Conservation (phyloP, 2,888 invertebrate genomes). For the Drosophila algonquin region DNA sequence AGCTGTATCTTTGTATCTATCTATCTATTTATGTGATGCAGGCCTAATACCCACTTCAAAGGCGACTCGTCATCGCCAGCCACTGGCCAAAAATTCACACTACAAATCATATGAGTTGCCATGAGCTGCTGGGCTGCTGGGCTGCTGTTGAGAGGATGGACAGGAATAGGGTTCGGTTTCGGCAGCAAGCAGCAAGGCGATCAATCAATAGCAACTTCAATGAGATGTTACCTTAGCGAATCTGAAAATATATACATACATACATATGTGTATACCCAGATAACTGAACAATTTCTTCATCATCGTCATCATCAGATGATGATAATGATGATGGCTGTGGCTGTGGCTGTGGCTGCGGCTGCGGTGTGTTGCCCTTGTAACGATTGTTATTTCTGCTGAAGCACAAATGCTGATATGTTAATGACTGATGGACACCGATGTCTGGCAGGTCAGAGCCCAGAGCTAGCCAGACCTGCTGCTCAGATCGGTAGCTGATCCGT, state of each 20-base stretch:
- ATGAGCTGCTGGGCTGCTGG: background rate
- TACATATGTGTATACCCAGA: conserved; percentile 24
- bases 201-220: conserved; percentile 63
- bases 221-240: conserved; percentile 67
- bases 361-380: conserved; percentile 68
- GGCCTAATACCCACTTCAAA: conserved; percentile 51
- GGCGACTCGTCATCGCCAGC: conserved; percentile 40
- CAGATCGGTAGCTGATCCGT: conserved; percentile 62
- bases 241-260: conserved; percentile 52
- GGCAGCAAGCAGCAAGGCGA: conserved; percentile 46
- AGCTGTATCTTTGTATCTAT: background rate
- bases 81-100: conserved; percentile 47
- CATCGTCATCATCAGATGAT: conserved; percentile 16
- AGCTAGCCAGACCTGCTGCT: conserved; percentile 29
- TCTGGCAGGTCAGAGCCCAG: conserved; percentile 9
- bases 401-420: conserved; percentile 66
- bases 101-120: conserved; percentile 43
- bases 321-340: conserved; percentile 16
- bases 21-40: conserved; percentile 13
- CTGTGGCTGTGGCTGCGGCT: conserved; percentile 28
- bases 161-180: conserved; percentile 1
- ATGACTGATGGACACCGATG: conserved; percentile 57
- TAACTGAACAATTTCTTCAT: conserved; percentile 40
- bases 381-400: conserved; percentile 56
- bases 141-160: conserved; percentile 15